Evolutionary conservation across 2,888 invertebrate genomes (phyloP).

Genomic region (Anoncus sp.): DNA sequence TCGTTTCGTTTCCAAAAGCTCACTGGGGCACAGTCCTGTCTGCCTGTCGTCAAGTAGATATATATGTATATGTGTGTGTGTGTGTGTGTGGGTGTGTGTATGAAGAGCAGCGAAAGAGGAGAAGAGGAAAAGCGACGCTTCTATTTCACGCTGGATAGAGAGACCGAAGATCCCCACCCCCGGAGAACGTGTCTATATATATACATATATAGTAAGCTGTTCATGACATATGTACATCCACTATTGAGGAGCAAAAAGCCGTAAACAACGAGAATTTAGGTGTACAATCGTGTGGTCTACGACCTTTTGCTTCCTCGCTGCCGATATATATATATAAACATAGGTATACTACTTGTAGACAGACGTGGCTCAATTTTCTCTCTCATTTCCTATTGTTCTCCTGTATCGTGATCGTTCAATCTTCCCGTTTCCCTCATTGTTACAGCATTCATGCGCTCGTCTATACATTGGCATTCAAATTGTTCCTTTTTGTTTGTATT

Average conservation of each 20-base stretch:
- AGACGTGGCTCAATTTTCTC: slow-evolving; percentile 21
- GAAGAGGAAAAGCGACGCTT: slow-evolving; percentile 29
- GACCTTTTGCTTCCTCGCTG: not conserved
- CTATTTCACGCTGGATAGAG: slow-evolving; percentile 39
- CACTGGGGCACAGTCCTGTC: not conserved
- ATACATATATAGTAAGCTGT: not conserved
- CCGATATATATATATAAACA: not conserved
- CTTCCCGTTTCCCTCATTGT: slow-evolving; percentile 18
- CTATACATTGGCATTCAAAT: slow-evolving; percentile 3
- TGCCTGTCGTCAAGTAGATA: not conserved
- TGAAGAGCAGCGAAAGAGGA: slow-evolving; percentile 6
- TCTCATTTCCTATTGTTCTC: slow-evolving; percentile 40
- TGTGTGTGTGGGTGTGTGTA: not conserved
- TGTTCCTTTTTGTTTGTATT: slow-evolving; percentile 20
- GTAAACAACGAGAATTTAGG: not conserved
- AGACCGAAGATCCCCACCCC: slow-evolving; percentile 20
- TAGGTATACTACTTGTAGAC: too few relatives aligned
- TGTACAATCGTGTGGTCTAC: not conserved
- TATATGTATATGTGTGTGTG: not conserved
- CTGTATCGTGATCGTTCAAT: slow-evolving; percentile 42
- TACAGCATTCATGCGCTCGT: not conserved
- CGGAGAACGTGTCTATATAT: not conserved
- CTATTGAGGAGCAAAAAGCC: not conserved
- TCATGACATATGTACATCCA: slow-evolving; percentile 4
- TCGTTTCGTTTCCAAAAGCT: slow-evolving; percentile 37